Evolutionary conservation across 2,113 vertebrate genomes (phyloP).

Genomic region (Aythya baeri): DNA sequence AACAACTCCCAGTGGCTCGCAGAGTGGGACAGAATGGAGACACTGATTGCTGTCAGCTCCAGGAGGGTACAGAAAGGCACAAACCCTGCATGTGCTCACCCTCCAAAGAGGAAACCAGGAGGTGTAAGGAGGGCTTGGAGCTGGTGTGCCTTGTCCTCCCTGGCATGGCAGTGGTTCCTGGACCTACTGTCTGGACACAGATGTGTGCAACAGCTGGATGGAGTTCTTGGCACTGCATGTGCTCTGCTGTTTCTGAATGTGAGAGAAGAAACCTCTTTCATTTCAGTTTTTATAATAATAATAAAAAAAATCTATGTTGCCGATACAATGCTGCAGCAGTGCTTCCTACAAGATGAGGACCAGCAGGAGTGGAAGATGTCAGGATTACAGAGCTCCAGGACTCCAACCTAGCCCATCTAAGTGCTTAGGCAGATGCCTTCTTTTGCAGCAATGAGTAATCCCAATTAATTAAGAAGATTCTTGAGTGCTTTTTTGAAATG

Average conservation of each 20-base stretch:
- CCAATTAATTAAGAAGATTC: slow-evolving; percentile 1
- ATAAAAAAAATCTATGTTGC: background rate
- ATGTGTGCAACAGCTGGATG: background rate
- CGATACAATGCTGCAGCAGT: background rate
- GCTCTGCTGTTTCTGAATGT: background rate
- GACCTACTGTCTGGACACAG: background rate
- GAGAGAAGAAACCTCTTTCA: background rate
- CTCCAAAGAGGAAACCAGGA: background rate
- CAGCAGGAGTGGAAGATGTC: background rate
- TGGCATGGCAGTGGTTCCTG: background rate
- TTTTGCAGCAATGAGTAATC: slow-evolving; percentile 21
- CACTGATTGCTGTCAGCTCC: background rate
- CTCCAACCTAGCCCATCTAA: background rate
- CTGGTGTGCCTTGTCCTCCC: background rate
- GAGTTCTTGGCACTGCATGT: background rate
- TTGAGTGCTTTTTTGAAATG: slow-evolving; percentile 2
- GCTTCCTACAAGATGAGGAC: background rate
- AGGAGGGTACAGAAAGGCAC: background rate
- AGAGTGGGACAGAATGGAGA: background rate
- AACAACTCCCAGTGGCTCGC: no score
- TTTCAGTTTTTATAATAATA: background rate
- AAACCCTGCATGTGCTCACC: background rate
- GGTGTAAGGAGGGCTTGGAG: background rate
- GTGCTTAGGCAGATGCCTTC: background rate
- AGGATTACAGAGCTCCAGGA: background rate